These are phyloP conservation scores for Caloenas nicobarica DNA, from an alignment of 2,113 vertebrate genomes.

Conservation along the genomic window DNA sequence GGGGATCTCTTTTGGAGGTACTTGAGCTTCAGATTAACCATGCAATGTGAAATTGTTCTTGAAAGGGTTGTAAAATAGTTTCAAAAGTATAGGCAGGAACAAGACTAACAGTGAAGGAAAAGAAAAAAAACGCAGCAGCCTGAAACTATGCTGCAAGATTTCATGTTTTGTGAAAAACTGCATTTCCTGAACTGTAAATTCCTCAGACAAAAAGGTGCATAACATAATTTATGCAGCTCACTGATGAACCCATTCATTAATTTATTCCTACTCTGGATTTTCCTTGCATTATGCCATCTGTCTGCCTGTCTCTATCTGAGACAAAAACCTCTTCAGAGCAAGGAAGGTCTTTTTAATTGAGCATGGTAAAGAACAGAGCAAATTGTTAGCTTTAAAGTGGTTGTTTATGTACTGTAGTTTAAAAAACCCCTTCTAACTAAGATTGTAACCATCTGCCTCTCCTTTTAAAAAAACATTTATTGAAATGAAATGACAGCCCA, in stretches of 20 bases:
- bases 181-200: not conserved
- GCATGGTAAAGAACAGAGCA: not conserved
- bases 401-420: not conserved
- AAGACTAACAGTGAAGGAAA: not conserved
- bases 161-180: not conserved
- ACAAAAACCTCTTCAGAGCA: slow-evolving; percentile 2
- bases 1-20: not conserved
- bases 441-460: not conserved
- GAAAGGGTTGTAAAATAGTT: not conserved
- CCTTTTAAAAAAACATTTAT: not conserved
- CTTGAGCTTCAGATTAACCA: not conserved
- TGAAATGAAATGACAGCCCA: not conserved
- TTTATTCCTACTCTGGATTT: not conserved
- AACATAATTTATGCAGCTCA: not conserved
- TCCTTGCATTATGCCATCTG: not conserved
- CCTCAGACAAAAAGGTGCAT: not conserved
- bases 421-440: not conserved
- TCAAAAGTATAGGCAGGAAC: not conserved
- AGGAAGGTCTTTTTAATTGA: not conserved
- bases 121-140: not conserved
- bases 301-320: not conserved
- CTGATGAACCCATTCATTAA: not conserved
- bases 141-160: not conserved
- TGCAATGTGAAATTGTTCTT: not conserved
- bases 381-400: not conserved